Percentiles rank a stretch among this genome's conserved stretches.
Conservation (phyloP, 2,888 invertebrate species). For the Euclidia mi region DNA sequence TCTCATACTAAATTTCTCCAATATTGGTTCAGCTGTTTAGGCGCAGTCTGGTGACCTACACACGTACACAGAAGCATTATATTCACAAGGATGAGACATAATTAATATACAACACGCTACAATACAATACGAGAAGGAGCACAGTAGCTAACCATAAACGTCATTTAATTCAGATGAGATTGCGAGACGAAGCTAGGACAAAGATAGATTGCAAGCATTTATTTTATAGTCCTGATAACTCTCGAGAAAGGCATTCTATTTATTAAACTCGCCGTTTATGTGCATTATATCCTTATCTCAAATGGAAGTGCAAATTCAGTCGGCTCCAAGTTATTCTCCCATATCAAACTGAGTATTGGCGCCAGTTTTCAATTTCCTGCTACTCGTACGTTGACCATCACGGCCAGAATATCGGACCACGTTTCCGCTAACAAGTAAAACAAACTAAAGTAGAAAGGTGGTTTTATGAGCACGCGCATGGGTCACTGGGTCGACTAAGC, state of each 20-base stretch:
- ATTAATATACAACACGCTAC: too few relatives aligned
- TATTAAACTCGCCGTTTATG: not conserved
- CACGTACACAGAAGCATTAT: too few relatives aligned
- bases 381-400: slow-evolving; percentile 43
- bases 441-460: slow-evolving; percentile 69
- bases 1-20: too few relatives aligned
- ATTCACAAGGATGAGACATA: too few relatives aligned
- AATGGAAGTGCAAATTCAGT: slow-evolving; percentile 13
- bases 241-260: not conserved
- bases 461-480: slow-evolving; percentile 45
- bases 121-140: too few relatives aligned
- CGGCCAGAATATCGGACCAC: slow-evolving; percentile 57
- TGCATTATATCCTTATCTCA: slow-evolving; percentile 19
- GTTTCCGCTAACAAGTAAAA: slow-evolving; percentile 71
- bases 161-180: too few relatives aligned
- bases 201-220: not conserved
- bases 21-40: too few relatives aligned
- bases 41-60: too few relatives aligned
- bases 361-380: slow-evolving; percentile 61
- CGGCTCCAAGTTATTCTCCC: slow-evolving; percentile 34
- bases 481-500: slow-evolving; percentile 69
- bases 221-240: not conserved
- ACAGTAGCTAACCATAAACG: too few relatives aligned
- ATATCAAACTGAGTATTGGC: slow-evolving; percentile 34
- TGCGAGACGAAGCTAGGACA: too few relatives aligned